These are phyloP conservation scores for Drosophila cracens DNA, from an alignment of 2,888 invertebrate genomes.

Conservation along the genomic window DNA sequence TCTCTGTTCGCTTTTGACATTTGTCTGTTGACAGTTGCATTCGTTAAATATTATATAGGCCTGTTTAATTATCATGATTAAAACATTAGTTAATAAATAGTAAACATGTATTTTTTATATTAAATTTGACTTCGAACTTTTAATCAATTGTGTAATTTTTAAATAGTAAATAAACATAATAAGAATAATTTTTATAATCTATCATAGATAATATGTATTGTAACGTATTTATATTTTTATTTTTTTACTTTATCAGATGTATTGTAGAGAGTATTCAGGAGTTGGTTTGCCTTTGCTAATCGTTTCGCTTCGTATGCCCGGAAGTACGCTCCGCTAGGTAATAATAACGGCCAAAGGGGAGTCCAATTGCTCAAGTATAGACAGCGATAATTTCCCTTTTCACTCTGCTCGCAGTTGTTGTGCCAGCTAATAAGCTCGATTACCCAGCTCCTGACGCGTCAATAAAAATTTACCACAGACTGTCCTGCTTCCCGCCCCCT, in stretches of 20 bases:
- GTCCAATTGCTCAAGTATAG: constrained; percentile 30
- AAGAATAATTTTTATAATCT: neutral
- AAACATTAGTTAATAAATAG: neutral
- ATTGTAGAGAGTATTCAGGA: constrained; percentile 17
- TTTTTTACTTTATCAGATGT: neutral
- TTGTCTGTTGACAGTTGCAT: neutral
- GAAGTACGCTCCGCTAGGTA: constrained; percentile 60
- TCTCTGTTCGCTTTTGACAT: neutral
- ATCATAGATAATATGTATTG: neutral
- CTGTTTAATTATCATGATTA: rapidly evolving
- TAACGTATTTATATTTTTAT: neutral
- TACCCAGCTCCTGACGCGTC: constrained; percentile 63
- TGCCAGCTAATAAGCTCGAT: constrained; percentile 69
- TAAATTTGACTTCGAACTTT: neutral
- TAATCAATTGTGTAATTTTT: neutral
- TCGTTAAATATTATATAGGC: neutral
- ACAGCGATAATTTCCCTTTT: constrained; percentile 17
- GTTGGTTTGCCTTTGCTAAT: neutral
- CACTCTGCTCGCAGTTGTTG: neutral
- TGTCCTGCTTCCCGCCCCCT: constrained; percentile 20
- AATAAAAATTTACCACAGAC: constrained; percentile 65
- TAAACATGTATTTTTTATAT: neutral
- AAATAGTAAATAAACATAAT: neutral
- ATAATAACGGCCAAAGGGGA: constrained; percentile 52
- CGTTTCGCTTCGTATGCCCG: constrained; percentile 13